Evolutionary conservation across 1,140 invertebrate genomes (phyloP), one percentile per base, ranked within the genome.

Genomic region (Manduca sexta): DNA sequence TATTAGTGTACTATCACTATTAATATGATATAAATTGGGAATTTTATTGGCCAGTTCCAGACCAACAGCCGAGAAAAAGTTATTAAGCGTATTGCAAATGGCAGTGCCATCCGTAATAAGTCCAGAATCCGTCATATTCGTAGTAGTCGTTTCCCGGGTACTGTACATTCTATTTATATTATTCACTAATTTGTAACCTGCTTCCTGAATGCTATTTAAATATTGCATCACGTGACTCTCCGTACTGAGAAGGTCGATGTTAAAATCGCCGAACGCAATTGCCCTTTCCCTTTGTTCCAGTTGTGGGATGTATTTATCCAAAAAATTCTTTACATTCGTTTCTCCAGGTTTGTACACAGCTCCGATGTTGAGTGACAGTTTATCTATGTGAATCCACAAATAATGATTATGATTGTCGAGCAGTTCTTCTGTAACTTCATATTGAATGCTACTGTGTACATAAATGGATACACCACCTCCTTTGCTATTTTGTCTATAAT

Each of bases 51-150:
- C 45, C 31, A 48, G 17, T 29, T 40, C 37, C 4, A 7, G 2
- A 12, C 45, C 45, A 29, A 48, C 40, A 10, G 37, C 29, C 17
- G 45, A 39, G 15, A 64, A 60, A 31, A 52, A 60, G 11, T 3
- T 26, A 14, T 64, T 64, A 52, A 64, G 60, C 11, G 12, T 8
- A 17, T 60, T 13, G 47, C 61, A 64, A 12, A 64, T 57, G 18
- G 29, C 26, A 15, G 34, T 40, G 8, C 38, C 44, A 6, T 60
- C 45, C 6, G 44, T 53, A 1, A 64, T 49, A 6, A 35, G 0
- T 12, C 6, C 30, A 2, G 35, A 15, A 26, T 40, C 33, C 1
- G 14, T 18, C 26, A 44, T 39, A n/a, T 58, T 16, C 42, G 55
- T 61, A 5, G 62, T 43, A 16, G 7, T 14, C 18, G 44, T 35